Percentiles rank a stretch among this genome's conserved stretches.
Evolutionary conservation across 2,888 invertebrate genomes (phyloP).

Genomic region (Scaptomyza parva): DNA sequence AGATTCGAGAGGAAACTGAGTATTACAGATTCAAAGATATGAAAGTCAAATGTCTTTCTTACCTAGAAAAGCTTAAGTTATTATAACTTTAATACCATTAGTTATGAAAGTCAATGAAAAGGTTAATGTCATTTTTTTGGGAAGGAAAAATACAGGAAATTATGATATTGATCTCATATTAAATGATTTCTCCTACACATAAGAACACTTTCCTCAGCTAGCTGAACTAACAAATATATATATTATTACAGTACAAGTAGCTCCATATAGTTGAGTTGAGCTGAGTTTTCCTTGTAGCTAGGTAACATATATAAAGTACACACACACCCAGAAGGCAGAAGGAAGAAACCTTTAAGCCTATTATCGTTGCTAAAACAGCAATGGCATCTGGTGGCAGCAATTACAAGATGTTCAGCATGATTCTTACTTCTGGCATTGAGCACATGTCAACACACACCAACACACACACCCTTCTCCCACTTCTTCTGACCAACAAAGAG

Average conservation of each 20-base stretch:
- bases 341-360: constrained; percentile 43
- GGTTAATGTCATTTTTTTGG: too few relatives aligned
- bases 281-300: background rate
- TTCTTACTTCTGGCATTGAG: constrained; percentile 36
- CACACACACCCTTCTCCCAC: constrained; percentile 2
- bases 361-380: constrained; percentile 36
- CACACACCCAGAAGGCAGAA: background rate
- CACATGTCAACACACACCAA: constrained; percentile 33
- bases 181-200: too few relatives aligned
- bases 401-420: constrained; percentile 49
- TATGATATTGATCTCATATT: too few relatives aligned
- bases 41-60: too few relatives aligned
- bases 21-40: background rate
- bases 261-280: too few relatives aligned
- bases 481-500: constrained; percentile 17
- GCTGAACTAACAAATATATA: background rate
- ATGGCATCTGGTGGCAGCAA: constrained; percentile 45
- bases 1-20: too few relatives aligned
- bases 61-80: too few relatives aligned
- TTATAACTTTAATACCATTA: too few relatives aligned
- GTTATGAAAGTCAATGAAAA: too few relatives aligned
- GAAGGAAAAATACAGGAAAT: too few relatives aligned
- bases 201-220: background rate
- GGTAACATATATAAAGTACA: background rate
- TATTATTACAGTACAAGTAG: background rate